phyloP scores from a whole-genome alignment of 37 sponge, comb jelly and placozoan species.

The Oscarella lobularis region DNA sequence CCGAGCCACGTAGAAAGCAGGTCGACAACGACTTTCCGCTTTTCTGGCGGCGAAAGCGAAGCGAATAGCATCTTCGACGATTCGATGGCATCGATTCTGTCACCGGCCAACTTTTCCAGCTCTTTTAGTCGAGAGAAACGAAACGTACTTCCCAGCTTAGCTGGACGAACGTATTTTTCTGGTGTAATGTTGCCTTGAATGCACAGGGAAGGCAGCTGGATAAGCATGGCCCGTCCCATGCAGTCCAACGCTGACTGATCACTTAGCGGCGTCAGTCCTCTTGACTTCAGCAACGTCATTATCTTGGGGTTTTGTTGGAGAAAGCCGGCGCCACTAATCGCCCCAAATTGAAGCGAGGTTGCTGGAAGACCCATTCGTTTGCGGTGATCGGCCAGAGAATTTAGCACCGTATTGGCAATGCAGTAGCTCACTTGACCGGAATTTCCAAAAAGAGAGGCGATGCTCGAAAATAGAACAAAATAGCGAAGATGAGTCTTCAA shows the following conservation, averaged over 20 bases:
- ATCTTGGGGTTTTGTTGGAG: neutral
- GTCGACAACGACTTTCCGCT: neutral
- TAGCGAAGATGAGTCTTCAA: neutral
- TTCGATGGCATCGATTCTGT: neutral
- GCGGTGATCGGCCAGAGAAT: neutral
- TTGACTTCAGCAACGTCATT: neutral
- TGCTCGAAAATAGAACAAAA: conserved; percentile 31
- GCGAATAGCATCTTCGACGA: neutral
- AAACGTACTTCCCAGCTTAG: too few relatives aligned
- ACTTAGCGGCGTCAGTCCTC: neutral
- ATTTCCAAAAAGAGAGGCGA: conserved; percentile 22
- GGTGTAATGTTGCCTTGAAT: neutral
- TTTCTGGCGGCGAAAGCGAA: neutral
- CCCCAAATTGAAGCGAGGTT: neutral
- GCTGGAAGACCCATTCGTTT: neutral
- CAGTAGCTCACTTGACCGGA: conserved; percentile 41
- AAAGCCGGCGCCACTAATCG: neutral
- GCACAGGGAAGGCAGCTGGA: neutral
- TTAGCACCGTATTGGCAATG: conserved; percentile 25
- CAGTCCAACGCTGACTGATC: neutral
- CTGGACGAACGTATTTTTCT: neutral
- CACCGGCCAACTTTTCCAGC: neutral
- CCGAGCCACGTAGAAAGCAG: neutral
- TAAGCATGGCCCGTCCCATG: neutral
- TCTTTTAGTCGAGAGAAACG: neutral